A percentile compares a stretch with the other conserved stretches of the same genome.
Conservation (phyloP, 1,140 invertebrate species). For the Branchinecta lynchi region DNA sequence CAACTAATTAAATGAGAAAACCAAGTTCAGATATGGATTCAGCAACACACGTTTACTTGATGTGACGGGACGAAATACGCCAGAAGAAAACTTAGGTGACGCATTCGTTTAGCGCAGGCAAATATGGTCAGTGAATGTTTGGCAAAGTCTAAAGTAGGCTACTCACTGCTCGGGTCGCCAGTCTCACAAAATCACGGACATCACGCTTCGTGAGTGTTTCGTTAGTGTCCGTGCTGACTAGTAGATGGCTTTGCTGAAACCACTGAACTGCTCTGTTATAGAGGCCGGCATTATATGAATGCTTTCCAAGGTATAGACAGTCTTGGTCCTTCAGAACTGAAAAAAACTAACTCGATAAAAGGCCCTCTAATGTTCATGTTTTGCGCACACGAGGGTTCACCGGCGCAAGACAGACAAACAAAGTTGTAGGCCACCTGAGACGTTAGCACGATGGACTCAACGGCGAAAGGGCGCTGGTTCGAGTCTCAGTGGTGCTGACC, state of each 20-base stretch:
- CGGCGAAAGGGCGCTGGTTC: too few species aligned
- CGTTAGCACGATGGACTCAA: too few species aligned
- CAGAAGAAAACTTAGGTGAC: too few species aligned
- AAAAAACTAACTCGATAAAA: not conserved
- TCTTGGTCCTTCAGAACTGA: slow-evolving; percentile 28
- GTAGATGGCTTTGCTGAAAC: slow-evolving; percentile 30
- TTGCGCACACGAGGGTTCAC: too few species aligned
- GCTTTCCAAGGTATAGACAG: slow-evolving; percentile 33
- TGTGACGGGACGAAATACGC: too few species aligned
- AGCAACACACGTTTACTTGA: too few species aligned
- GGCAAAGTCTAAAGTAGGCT: not conserved
- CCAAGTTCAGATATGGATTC: not conserved
- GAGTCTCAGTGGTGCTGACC: too few species aligned
- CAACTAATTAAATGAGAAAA: not conserved
- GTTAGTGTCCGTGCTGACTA: slow-evolving; percentile 28
- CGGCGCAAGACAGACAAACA: too few species aligned
- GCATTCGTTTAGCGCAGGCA: too few species aligned
- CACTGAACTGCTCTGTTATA: slow-evolving; percentile 32
- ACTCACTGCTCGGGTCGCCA: slow-evolving; percentile 27
- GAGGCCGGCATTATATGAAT: slow-evolving; percentile 31
- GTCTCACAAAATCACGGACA: slow-evolving; percentile 29
- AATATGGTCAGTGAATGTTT: not conserved
- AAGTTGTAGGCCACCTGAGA: too few species aligned
- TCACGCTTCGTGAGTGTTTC: slow-evolving; percentile 28
- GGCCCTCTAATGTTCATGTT: too few species aligned